A percentile compares a stretch with the other conserved stretches of the same genome.
These are phyloP conservation scores for Kryptopterus vitreolus DNA, from an alignment of 2,797 vertebrate species.

Conservation along the genomic window DNA sequence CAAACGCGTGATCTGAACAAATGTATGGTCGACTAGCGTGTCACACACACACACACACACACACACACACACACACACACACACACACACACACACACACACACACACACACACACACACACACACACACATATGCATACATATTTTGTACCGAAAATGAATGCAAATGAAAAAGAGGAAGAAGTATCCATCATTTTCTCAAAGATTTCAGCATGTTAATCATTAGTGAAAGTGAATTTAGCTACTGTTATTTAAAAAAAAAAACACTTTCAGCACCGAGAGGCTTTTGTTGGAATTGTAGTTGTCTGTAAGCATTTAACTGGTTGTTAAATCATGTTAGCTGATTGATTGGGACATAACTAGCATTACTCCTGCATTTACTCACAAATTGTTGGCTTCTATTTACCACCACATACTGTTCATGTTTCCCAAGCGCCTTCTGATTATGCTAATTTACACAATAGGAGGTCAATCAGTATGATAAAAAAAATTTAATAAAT, in stretches of 20 bases:
- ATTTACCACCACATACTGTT: constrained; percentile 4
- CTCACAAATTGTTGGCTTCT: neutral
- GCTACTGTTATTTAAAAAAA: no score
- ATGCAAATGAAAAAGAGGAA: neutral
- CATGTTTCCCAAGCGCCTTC: neutral
- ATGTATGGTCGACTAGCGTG: neutral
- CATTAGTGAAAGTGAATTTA: neutral
- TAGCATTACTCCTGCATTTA: neutral
- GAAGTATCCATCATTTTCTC: neutral
- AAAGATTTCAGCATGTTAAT: neutral
- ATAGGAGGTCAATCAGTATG: constrained; percentile 10
- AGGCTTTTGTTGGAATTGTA: neutral
- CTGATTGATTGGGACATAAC: neutral
- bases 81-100: no score
- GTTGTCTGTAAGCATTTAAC: neutral
- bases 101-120: no score
- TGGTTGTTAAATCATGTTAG: neutral
- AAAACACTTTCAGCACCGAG: no score
- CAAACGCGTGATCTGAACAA: neutral
- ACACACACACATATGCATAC: neutral
- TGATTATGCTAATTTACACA: constrained; percentile 8
- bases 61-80: no score
- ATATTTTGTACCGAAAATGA: no score
- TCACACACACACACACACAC: no score
- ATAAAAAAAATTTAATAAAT: neutral